phyloP scores from a whole-genome alignment of 2,797 vertebrate species.

The Kryptopterus vitreolus region DNA sequence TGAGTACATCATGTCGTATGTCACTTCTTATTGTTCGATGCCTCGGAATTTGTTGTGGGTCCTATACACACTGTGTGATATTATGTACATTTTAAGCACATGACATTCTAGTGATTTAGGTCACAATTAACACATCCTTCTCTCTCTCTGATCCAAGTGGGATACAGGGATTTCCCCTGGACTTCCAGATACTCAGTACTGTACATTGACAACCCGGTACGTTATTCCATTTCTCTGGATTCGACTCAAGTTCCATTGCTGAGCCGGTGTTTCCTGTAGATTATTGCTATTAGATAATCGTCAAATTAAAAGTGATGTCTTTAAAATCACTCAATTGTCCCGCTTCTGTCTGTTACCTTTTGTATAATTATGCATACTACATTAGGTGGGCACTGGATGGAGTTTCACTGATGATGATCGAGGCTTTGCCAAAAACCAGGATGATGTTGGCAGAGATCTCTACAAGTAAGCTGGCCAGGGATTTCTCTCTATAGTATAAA shows the following conservation, averaged over 20 bases:
- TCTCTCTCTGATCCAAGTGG: conserved; percentile 68
- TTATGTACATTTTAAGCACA: not conserved
- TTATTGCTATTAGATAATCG: not conserved
- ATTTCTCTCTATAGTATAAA: not conserved
- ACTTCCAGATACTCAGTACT: conserved; percentile 79
- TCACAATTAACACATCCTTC: not conserved
- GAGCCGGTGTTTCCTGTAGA: not conserved
- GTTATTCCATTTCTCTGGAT: conserved; percentile 38
- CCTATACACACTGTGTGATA: not conserved
- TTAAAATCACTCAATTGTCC: not conserved
- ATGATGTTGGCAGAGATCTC: conserved; percentile 77
- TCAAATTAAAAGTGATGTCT: not conserved
- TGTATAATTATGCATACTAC: conserved; percentile 7
- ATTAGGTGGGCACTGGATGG: conserved; percentile 82
- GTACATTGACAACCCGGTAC: conserved; percentile 80
- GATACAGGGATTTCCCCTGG: conserved; percentile 75
- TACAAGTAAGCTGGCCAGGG: conserved; percentile 67
- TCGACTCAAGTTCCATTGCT: not conserved
- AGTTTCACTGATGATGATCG: conserved; percentile 74
- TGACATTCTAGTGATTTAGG: not conserved
- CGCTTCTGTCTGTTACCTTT: not conserved
- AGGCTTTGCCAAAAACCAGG: conserved; percentile 76
- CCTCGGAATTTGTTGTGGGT: not conserved
- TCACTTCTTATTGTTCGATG: not conserved
- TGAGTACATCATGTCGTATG: conserved; percentile 59